phyloP scores from a whole-genome alignment of 2,797 vertebrate genomes.

The Psittacula derbiana region DNA sequence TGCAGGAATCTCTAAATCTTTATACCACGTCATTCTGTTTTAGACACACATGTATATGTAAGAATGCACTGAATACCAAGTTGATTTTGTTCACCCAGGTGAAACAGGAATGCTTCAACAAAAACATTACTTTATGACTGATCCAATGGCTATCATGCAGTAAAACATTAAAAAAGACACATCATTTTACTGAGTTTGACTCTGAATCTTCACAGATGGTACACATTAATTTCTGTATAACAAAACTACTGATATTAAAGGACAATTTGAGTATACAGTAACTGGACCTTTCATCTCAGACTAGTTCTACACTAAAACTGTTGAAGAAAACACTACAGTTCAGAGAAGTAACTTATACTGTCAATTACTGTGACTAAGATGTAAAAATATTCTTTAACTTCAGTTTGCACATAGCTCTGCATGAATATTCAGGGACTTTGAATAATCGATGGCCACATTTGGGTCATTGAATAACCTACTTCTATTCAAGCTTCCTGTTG shows the following conservation, averaged over 20 bases:
- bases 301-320: background rate
- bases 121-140: background rate
- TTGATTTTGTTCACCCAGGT: background rate
- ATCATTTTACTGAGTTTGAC: background rate
- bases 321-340: background rate
- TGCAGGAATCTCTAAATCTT: background rate
- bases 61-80: background rate
- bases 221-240: background rate
- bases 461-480: background rate
- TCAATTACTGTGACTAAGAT: background rate
- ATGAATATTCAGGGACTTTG: background rate
- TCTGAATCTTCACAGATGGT: background rate
- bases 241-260: background rate
- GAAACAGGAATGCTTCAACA: background rate
- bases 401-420: background rate
- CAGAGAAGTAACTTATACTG: background rate
- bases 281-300: background rate
- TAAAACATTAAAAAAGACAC: background rate
- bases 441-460: background rate
- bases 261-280: background rate
- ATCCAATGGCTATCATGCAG: background rate
- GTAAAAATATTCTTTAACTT: background rate
- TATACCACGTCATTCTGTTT: background rate
- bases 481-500: background rate
- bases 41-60: accelerated